A percentile compares a stretch with the other conserved stretches of the same genome.
Conservation (phyloP, 2,888 invertebrate genomes). For the Sphaerophoria rueppellii region DNA sequence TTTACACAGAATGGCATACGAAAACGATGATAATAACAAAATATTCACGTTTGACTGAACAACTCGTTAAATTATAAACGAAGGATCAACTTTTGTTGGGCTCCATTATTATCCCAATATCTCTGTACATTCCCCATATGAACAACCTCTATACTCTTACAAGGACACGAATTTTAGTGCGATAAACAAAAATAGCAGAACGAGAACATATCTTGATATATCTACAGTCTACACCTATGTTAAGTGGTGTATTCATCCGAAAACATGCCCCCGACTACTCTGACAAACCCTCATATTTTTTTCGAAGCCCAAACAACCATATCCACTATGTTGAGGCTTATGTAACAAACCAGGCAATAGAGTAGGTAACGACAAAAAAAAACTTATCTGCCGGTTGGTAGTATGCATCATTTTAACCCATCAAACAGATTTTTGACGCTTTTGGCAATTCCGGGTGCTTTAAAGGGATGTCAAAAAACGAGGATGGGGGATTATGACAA, state of each 20-base stretch:
- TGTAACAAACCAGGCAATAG: neutral
- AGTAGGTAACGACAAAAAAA: constrained; percentile 39
- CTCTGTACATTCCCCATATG: constrained; percentile 6
- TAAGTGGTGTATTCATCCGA: constrained; percentile 69
- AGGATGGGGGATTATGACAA: neutral
- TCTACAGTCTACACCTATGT: constrained; percentile 31
- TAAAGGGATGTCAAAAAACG: constrained; percentile 52
- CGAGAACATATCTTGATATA: constrained; percentile 37
- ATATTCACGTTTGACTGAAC: constrained; percentile 68
- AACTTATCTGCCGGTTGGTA: constrained; percentile 53
- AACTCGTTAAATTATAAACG: constrained; percentile 63
- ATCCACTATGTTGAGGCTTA: constrained; percentile 1
- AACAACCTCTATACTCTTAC: constrained; percentile 1
- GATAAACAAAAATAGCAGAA: constrained; percentile 61
- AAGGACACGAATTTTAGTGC: constrained; percentile 19
- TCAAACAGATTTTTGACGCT: constrained; percentile 61
- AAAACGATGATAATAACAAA: constrained; percentile 53
- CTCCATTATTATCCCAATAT: constrained; percentile 41
- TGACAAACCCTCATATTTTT: neutral
- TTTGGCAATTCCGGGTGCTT: constrained; percentile 63
- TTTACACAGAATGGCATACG: constrained; percentile 18
- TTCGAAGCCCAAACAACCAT: constrained; percentile 17
- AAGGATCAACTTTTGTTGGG: constrained; percentile 45
- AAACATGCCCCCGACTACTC: constrained; percentile 43
- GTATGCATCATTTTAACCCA: constrained; percentile 55